A percentile compares a stretch with the other conserved stretches of the same genome.
These are phyloP conservation scores for Bimastos eiseni DNA, from an alignment of 2,888 invertebrate genomes.

Conservation along the genomic window DNA sequence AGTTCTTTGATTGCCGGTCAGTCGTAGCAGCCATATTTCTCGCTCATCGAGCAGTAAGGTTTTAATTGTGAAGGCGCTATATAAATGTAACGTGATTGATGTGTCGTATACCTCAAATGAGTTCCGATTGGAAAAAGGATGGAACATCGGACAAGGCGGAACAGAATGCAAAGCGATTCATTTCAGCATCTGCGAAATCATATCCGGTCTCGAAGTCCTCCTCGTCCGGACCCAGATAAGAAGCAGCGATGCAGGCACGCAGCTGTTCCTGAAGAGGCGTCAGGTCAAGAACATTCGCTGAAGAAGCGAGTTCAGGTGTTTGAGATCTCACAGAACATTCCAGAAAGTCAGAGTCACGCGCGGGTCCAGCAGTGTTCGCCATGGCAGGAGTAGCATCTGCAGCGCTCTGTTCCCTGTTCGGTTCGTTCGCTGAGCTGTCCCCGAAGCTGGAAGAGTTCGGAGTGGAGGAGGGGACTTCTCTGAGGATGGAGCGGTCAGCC, in stretches of 20 bases:
- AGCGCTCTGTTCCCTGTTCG: neutral
- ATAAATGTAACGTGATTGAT: neutral
- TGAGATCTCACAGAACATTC: neutral
- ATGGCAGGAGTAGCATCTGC: neutral
- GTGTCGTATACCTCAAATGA: neutral
- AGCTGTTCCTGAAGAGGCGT: neutral
- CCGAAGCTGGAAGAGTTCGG: neutral
- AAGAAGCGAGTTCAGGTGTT: neutral
- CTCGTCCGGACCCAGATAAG: neutral
- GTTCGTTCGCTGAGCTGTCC: neutral
- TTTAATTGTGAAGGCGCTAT: neutral
- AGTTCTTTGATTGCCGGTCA: neutral
- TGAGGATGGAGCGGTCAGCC: neutral
- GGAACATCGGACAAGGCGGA: neutral
- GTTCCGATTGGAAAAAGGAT: neutral
- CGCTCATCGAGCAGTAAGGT: neutral
- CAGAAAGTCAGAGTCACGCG: neutral
- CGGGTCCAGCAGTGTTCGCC: neutral
- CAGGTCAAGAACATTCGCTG: neutral
- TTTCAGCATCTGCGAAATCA: neutral
- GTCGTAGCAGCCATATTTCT: neutral
- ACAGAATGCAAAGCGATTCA: neutral
- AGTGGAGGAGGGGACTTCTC: neutral
- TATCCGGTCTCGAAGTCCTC: slow-evolving; percentile 8
- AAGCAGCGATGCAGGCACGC: neutral